Percentiles rank a stretch among this genome's conserved stretches.
Evolutionary conservation across 30 jellyfish, hydroid and myxozoan species (phyloP).

Genomic region (Pelagia noctiluca): DNA sequence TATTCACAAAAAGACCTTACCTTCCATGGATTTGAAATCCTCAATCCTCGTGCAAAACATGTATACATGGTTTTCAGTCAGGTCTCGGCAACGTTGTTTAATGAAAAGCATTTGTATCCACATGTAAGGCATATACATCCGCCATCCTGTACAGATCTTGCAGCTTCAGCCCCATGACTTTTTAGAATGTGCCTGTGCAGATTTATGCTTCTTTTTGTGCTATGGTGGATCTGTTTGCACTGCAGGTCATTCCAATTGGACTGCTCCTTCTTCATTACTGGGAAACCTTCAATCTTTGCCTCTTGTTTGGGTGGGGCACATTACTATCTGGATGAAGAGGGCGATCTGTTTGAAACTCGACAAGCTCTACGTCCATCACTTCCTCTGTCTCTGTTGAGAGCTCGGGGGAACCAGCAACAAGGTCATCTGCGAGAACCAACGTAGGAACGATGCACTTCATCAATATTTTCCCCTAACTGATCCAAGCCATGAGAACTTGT

Average conservation of each 20-base stretch:
- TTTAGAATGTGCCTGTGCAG: neutral
- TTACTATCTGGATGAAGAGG: too few relatives aligned
- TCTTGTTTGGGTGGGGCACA: conserved; percentile 16
- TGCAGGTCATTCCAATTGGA: neutral
- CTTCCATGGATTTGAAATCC: neutral
- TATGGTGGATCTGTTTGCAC: neutral
- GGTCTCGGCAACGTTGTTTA: neutral
- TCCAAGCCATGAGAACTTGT: conserved; percentile 10
- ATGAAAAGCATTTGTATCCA: neutral
- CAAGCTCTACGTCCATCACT: too few relatives aligned
- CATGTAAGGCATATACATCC: neutral
- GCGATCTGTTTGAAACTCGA: too few relatives aligned
- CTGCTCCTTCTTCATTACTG: neutral
- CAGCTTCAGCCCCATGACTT: neutral
- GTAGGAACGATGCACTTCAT: neutral
- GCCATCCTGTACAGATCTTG: neutral
- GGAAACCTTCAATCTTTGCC: neutral
- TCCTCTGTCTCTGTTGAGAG: too few relatives aligned
- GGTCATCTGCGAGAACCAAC: neutral
- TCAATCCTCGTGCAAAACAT: neutral
- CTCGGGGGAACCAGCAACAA: too few relatives aligned
- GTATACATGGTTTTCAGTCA: neutral
- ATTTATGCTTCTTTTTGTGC: neutral
- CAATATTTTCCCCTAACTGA: neutral
- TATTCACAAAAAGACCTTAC: too few relatives aligned